Evolutionary conservation across 2,888 invertebrate genomes (phyloP).

Genomic region (Aspidapion aeneum): DNA sequence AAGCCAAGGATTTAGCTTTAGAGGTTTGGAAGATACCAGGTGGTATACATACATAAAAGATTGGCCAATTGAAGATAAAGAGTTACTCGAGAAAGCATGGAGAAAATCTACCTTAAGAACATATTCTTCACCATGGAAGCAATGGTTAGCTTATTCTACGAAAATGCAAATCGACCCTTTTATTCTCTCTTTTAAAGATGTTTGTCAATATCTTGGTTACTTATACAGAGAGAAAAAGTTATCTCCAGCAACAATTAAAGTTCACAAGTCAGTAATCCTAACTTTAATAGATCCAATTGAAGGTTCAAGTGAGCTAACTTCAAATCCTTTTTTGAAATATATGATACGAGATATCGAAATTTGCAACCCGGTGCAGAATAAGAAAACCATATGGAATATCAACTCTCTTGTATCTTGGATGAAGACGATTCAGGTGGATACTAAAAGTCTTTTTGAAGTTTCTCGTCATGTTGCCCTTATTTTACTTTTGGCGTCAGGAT

Average conservation of each 20-base stretch:
- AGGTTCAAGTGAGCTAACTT: too few relatives aligned
- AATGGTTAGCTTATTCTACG: constrained; percentile 7
- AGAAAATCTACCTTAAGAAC: constrained; percentile 13
- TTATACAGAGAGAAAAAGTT: constrained; percentile 3
- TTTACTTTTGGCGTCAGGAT: constrained; percentile 17
- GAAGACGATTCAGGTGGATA: background rate
- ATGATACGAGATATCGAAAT: constrained; percentile 12
- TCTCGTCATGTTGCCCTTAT: constrained; percentile 15
- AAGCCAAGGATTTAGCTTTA: constrained; percentile 16
- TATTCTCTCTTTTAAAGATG: too few relatives aligned
- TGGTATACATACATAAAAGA: constrained; percentile 11
- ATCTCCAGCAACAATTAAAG: background rate
- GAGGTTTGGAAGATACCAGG: constrained; percentile 25
- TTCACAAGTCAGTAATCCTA: too few relatives aligned
- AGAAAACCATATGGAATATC: constrained; percentile 17
- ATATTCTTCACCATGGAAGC: constrained; percentile 15
- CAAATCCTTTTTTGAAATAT: background rate
- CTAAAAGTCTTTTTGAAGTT: constrained; percentile 15
- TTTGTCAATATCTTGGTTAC: too few relatives aligned
- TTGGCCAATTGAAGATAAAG: constrained; percentile 11
- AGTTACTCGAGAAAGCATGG: constrained; percentile 12
- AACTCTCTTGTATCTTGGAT: constrained; percentile 10
- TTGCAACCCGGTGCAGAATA: background rate
- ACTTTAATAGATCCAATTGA: too few relatives aligned
- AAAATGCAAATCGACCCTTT: too few relatives aligned